Percentiles rank a stretch among this genome's conserved stretches.
phyloP scores from a whole-genome alignment of 1,140 invertebrate genomes.

The Macrotrachela quadricornifera region DNA sequence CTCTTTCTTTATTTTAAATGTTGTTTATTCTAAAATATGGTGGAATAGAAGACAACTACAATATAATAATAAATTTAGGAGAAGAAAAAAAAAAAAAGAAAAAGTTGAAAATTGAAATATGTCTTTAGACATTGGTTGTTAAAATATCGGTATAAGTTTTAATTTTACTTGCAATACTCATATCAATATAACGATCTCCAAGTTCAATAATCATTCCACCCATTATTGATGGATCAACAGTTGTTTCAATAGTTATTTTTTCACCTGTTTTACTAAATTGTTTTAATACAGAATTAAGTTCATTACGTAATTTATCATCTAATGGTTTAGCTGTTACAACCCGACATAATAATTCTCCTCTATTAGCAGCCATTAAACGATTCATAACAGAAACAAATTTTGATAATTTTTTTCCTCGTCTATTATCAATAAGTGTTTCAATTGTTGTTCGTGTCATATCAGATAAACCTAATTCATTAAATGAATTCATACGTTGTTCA shows the following conservation, averaged over 20 bases:
- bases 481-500: not conserved
- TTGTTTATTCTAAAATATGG: too few relatives aligned
- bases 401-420: constrained; percentile 55
- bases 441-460: not conserved
- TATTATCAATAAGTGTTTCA: constrained; percentile 68
- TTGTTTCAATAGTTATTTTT: too few relatives aligned
- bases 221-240: constrained; percentile 58
- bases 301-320: too few relatives aligned
- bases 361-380: constrained; percentile 68
- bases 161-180: constrained; percentile 86
- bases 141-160: constrained; percentile 60
- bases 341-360: constrained; percentile 66
- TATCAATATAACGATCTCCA: constrained; percentile 88
- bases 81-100: too few relatives aligned
- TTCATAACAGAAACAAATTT: constrained; percentile 57
- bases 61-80: too few relatives aligned
- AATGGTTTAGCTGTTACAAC: constrained; percentile 55
- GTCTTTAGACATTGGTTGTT: too few relatives aligned
- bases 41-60: too few relatives aligned
- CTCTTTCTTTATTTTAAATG: too few relatives aligned
- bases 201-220: constrained; percentile 89
- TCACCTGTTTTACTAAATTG: too few relatives aligned
- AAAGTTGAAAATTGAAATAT: too few relatives aligned
- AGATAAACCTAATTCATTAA: not conserved
- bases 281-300: too few relatives aligned